A percentile compares a stretch with the other conserved stretches of the same genome.
Conservation (phyloP, 92 coral and sea anemone genomes). For the Umimayanthus chanpuru region DNA sequence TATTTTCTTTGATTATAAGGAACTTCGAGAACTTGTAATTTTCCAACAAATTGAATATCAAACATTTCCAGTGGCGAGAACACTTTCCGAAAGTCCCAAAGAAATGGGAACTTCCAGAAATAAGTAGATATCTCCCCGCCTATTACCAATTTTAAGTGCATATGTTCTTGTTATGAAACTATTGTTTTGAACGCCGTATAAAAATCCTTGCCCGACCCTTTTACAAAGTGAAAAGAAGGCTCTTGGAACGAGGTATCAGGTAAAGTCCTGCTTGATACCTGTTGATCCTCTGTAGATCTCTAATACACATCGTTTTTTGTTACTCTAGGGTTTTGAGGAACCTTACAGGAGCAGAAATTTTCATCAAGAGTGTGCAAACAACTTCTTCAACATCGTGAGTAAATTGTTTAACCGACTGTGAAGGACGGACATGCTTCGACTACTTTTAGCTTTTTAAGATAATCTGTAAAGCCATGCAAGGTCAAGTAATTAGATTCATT, state of each 20-base stretch:
- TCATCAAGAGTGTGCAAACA: conserved; percentile 53
- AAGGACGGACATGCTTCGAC: neutral
- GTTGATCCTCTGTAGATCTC: neutral
- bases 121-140: no score
- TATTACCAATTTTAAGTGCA: no score
- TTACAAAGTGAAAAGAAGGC: neutral
- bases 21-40: no score
- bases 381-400: conserved; percentile 62
- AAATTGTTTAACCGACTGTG: neutral
- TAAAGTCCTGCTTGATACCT: no score
- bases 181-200: neutral
- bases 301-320: neutral
- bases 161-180: no score
- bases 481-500: no score
- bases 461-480: no score
- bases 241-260: neutral
- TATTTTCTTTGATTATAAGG: no score
- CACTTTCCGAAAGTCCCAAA: no score
- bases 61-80: no score
- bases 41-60: no score
- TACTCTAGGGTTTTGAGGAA: conserved; percentile 63
- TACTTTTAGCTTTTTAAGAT: neutral
- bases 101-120: no score
- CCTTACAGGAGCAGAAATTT: conserved; percentile 63
- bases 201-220: neutral